Conservation (phyloP, 2,888 invertebrate species). For the Drosophila silvestris region DNA sequence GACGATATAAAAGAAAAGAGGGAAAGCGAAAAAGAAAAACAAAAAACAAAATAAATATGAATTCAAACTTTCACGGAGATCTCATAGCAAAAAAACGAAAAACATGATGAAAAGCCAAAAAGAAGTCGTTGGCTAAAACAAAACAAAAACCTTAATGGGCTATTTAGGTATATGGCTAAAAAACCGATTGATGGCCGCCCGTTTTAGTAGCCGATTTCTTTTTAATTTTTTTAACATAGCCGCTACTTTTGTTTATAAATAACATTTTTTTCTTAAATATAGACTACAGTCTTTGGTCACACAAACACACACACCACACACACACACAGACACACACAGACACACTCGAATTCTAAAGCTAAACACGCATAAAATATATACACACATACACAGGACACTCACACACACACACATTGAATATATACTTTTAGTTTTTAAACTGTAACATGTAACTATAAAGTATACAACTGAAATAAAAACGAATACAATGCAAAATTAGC, state of each 20-base stretch:
- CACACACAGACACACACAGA: constrained; percentile 13
- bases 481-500: constrained; percentile 57
- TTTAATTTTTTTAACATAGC: constrained; percentile 50
- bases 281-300: constrained; percentile 39
- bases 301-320: constrained; percentile 23
- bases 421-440: constrained; percentile 38
- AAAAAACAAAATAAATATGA: constrained; percentile 62
- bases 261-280: constrained; percentile 55
- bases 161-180: background rate
- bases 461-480: constrained; percentile 13
- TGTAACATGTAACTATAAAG: constrained; percentile 26
- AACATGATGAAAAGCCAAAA: constrained; percentile 50
- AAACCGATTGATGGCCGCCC: background rate
- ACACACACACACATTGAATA: constrained; percentile 19
- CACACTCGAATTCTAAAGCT: constrained; percentile 28
- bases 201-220: constrained; percentile 43
- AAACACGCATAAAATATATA: constrained; percentile 5
- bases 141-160: constrained; percentile 9
- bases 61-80: constrained; percentile 84
- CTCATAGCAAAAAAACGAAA: constrained; percentile 80
- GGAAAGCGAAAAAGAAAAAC: constrained; percentile 31
- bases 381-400: constrained; percentile 16
- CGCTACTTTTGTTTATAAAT: constrained; percentile 69
- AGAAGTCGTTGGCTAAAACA: constrained; percentile 35
- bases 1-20: constrained; percentile 16